Evolutionary conservation across 53 echinoderm and acorn worm species (phyloP).

Genomic region (Henricia sp.): DNA sequence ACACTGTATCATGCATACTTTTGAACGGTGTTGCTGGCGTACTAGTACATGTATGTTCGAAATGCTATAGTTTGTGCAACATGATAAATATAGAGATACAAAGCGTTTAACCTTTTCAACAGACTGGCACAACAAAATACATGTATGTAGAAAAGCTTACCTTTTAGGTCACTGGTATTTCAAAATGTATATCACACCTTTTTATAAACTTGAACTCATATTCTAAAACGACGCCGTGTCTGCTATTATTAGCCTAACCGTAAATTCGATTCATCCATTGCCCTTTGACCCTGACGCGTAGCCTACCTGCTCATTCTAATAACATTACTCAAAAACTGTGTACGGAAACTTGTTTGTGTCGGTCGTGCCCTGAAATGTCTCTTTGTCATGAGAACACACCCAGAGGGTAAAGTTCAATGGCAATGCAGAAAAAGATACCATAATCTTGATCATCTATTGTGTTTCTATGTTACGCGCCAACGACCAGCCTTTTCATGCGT

Average conservation of each 20-base stretch:
- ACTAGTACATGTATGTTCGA: too few species aligned
- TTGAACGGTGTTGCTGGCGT: too few species aligned
- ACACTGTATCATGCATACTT: too few species aligned
- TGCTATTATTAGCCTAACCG: not conserved
- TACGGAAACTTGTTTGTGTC: constrained; percentile 1
- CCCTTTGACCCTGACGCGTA: constrained; percentile 13
- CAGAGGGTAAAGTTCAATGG: constrained; percentile 44
- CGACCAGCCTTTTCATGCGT: not conserved
- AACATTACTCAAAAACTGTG: constrained; percentile 20
- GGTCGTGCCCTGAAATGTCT: not conserved
- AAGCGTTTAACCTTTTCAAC: too few species aligned
- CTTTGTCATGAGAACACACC: constrained; percentile 2
- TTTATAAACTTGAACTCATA: too few species aligned
- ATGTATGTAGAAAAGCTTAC: too few species aligned
- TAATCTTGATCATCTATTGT: constrained; percentile 11
- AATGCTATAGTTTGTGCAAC: too few species aligned
- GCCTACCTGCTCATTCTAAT: constrained; percentile 20
- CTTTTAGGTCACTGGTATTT: too few species aligned
- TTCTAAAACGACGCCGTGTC: not conserved
- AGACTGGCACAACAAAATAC: too few species aligned
- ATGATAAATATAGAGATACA: too few species aligned
- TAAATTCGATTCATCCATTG: not conserved
- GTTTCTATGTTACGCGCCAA: not conserved
- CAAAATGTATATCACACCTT: too few species aligned
- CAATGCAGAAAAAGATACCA: constrained; percentile 1